Evolutionary conservation across 2,113 vertebrate genomes (phyloP).

Genomic region (Burhinus oedicnemus): DNA sequence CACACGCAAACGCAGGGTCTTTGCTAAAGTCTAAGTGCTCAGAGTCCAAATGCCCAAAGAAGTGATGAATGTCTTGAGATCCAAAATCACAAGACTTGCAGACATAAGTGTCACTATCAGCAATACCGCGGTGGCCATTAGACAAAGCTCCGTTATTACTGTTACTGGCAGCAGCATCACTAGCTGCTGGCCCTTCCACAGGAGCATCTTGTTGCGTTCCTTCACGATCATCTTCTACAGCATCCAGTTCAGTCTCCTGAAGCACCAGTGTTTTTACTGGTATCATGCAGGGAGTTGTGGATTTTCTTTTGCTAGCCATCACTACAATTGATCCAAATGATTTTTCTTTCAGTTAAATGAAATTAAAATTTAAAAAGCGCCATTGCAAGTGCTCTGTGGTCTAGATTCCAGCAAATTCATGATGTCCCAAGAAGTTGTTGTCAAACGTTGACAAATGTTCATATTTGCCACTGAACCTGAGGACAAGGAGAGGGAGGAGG

Average conservation of each 20-base stretch:
- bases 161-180: slow-evolving; percentile 58
- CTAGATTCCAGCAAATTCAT: slow-evolving; percentile 68
- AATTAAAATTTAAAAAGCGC: slow-evolving; percentile 44
- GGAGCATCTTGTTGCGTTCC: slow-evolving; percentile 56
- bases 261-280: slow-evolving; percentile 85
- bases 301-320: slow-evolving; percentile 99
- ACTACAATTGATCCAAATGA: slow-evolving; percentile 15
- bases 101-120: slow-evolving; percentile 80
- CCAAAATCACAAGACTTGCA: slow-evolving; percentile 91
- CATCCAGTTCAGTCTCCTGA: slow-evolving; percentile 76
- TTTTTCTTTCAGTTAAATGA: slow-evolving; percentile 3
- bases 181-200: slow-evolving; percentile 65
- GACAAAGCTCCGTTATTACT: slow-evolving; percentile 64
- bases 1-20: slow-evolving; percentile 88
- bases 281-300: slow-evolving; percentile 97
- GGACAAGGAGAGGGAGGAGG: slow-evolving; percentile 54
- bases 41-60: slow-evolving; percentile 90
- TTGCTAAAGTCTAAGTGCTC: slow-evolving; percentile 89
- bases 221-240: slow-evolving; percentile 55
- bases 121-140: slow-evolving; percentile 75
- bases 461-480: slow-evolving; percentile 78
- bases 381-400: slow-evolving; percentile 60
- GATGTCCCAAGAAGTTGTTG: slow-evolving; percentile 43
- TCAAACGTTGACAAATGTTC: slow-evolving; percentile 66
- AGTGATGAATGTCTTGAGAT: slow-evolving; percentile 88